Conservation (phyloP, 2,888 invertebrate species). For the Drosophila prostipennis region DNA sequence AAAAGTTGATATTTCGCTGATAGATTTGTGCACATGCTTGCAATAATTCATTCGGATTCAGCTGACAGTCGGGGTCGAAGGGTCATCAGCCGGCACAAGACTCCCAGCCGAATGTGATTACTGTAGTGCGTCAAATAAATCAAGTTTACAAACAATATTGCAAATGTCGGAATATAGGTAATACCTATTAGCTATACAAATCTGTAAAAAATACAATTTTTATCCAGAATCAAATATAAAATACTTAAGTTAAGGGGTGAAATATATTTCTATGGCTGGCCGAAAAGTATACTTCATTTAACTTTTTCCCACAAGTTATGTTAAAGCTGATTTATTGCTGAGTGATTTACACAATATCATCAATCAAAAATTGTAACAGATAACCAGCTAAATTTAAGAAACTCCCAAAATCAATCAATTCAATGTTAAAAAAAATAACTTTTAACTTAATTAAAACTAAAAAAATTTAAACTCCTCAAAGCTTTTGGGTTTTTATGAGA, state of each 20-base stretch:
- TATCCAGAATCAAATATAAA: background rate
- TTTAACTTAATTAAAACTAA: background rate
- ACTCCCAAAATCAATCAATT: background rate
- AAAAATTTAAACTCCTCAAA: no score
- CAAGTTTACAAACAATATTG: background rate
- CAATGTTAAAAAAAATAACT: background rate
- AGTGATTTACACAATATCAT: background rate
- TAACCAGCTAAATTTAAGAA: background rate
- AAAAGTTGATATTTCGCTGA: slow-evolving; percentile 46
- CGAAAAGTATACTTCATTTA: slow-evolving; percentile 4
- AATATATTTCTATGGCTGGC: background rate
- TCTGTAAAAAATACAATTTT: background rate
- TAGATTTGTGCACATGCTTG: slow-evolving; percentile 76
- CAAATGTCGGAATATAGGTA: background rate
- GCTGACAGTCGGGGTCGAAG: slow-evolving; percentile 59
- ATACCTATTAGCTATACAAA: background rate
- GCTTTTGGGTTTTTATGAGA: background rate
- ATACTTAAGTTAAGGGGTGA: background rate
- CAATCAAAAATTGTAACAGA: background rate
- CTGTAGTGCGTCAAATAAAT: slow-evolving; percentile 11
- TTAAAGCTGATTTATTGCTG: background rate
- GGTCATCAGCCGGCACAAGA: slow-evolving; percentile 20
- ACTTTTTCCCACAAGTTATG: background rate
- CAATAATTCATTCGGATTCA: slow-evolving; percentile 58
- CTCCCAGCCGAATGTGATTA: slow-evolving; percentile 9